These are phyloP conservation scores for Florisuga fusca DNA, from an alignment of 2,797 vertebrate genomes.

Conservation along the genomic window DNA sequence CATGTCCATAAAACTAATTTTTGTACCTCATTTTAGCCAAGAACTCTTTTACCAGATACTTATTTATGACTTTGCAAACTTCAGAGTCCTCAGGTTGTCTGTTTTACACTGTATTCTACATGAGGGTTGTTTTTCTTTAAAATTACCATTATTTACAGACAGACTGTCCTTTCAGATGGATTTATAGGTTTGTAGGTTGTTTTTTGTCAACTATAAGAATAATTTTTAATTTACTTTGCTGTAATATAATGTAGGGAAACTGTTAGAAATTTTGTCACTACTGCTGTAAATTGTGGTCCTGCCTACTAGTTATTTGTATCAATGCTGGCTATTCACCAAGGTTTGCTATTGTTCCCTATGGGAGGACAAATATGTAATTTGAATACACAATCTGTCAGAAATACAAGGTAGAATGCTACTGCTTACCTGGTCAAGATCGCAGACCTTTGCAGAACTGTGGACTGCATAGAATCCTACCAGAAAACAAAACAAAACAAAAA, in stretches of 20 bases:
- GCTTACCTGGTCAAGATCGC: not conserved
- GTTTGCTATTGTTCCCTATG: not conserved
- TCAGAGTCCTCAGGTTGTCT: conserved; percentile 87
- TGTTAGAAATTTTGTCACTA: not conserved
- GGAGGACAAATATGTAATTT: not conserved
- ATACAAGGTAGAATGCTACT: not conserved
- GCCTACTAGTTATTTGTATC: not conserved
- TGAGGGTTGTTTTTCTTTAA: too few relatives aligned
- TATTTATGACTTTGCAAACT: conserved; percentile 92
- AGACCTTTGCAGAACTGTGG: not conserved
- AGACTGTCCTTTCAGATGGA: not conserved
- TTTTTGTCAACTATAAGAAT: not conserved
- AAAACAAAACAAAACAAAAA: not conserved
- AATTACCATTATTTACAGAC: not conserved
- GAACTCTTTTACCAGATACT: conserved; percentile 92
- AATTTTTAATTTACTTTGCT: not conserved
- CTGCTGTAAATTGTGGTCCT: not conserved
- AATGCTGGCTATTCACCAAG: not conserved
- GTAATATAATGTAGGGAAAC: not conserved
- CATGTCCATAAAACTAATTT: not conserved
- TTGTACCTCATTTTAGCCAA: conserved; percentile 79
- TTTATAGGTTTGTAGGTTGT: not conserved
- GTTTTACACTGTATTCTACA: conserved; percentile 3
- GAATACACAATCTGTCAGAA: not conserved
- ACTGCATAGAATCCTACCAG: not conserved